phyloP scores from a whole-genome alignment of 2,888 invertebrate species.

The Desoria tigrina region DNA sequence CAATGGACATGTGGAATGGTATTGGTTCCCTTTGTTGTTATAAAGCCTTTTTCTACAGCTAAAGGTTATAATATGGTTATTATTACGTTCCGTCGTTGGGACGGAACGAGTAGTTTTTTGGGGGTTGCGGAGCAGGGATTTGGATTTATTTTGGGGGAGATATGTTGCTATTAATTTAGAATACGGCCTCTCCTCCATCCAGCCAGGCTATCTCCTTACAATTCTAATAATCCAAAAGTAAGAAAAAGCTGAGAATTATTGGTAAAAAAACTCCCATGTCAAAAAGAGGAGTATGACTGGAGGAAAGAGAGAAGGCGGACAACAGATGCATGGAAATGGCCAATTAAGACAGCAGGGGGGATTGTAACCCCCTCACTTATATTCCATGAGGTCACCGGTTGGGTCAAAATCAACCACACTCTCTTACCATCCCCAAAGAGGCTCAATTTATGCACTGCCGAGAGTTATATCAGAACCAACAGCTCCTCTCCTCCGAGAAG shows the following conservation, averaged over 20 bases:
- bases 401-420: constrained; percentile 53
- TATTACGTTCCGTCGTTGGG: no score
- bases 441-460: constrained; percentile 52
- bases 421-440: constrained; percentile 45
- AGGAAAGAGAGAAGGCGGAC: constrained; percentile 51
- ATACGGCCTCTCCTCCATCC: constrained; percentile 16
- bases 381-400: constrained; percentile 53
- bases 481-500: constrained; percentile 11
- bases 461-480: constrained; percentile 14
- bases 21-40: constrained; percentile 8
- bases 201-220: no score
- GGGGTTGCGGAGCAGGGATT: neutral
- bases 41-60: no score
- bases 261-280: constrained; percentile 19
- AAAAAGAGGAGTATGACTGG: constrained; percentile 23
- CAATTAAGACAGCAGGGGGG: constrained; percentile 54
- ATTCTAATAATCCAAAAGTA: constrained; percentile 6
- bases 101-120: constrained; percentile 6
- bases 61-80: neutral
- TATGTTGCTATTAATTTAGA: constrained; percentile 19
- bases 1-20: constrained; percentile 12
- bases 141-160: constrained; percentile 13
- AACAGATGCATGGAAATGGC: constrained; percentile 54
- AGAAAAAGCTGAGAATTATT: constrained; percentile 24
- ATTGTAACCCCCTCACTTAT: constrained; percentile 53